Evolutionary conservation across 1,140 invertebrate species (phyloP).

Genomic region (Augochlora pura): DNA sequence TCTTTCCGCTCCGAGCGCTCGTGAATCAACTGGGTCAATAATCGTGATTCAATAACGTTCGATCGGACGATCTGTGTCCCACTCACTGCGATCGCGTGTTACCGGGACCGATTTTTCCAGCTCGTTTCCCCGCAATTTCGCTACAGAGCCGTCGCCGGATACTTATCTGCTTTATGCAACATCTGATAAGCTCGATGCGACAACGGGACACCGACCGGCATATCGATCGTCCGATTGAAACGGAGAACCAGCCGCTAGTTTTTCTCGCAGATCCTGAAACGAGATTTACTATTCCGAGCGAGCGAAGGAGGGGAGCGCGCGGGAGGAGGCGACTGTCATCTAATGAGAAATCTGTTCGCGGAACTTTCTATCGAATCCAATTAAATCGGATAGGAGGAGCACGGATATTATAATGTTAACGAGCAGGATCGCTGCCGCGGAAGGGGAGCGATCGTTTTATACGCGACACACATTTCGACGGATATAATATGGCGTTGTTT

Average conservation of each 20-base stretch:
- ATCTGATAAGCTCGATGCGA: constrained; percentile 27
- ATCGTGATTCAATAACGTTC: constrained; percentile 37
- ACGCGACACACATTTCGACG: too few species aligned
- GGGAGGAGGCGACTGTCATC: neutral
- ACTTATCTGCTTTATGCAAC: constrained; percentile 27
- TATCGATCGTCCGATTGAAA: constrained; percentile 29
- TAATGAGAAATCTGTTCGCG: constrained; percentile 6
- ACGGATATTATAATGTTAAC: neutral
- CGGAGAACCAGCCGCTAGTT: neutral
- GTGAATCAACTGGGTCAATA: constrained; percentile 27
- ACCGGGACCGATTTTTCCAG: neutral
- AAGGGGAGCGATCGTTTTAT: too few species aligned
- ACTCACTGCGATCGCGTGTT: neutral
- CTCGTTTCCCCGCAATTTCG: neutral
- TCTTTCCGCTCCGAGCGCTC: neutral
- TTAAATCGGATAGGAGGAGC: neutral
- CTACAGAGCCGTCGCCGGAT: neutral
- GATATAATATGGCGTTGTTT: too few species aligned
- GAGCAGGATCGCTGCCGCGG: too few species aligned
- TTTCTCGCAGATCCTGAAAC: neutral
- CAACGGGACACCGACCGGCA: neutral
- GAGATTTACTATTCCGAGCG: constrained; percentile 6
- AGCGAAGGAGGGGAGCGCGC: neutral
- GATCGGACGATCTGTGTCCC: neutral
- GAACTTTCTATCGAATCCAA: neutral